Base-by-base conservation (phyloP, 2,113 vertebrate genomes). In the Loxodonta africana region DNA sequence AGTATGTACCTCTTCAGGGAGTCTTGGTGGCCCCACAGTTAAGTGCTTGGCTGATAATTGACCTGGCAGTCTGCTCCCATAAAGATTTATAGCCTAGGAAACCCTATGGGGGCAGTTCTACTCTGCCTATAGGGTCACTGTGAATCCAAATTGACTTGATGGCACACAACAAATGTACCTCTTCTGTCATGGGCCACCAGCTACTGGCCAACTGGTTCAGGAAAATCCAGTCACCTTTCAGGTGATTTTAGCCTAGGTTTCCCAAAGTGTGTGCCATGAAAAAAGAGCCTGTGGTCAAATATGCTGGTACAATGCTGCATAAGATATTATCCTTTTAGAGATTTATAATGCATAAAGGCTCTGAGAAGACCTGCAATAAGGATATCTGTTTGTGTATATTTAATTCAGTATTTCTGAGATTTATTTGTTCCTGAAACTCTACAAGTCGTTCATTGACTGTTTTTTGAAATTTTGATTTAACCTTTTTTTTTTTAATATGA, bases 401-500 rank as follows among this genome's bases (percentile, higher is more conserved):
- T 85, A 30, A 81, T 89, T 69, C 67, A 85, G 12, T 30, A 37
- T 90, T 92, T 97, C 48, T 77, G 84, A 92, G 71, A 44, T 21
- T 51, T 92, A 69, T 76, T 88, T 69, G 57, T 80, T 9, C 3
- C 4, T 57, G 46, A 33, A 93, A 89, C 10, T 5, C 26, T 93
- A 48, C 1, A 90, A 71, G 9, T 92, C 30, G 62, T 23, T 12
- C 41, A 65, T 3, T 65, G 60, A 91, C 78, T 62, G 20, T 2
- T 60, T 26, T 41, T 9, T 73, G n/a, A 23, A 81, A 81, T 74
- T 60, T 8, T 92, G 63, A 62, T 3, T 81, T 85, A 48, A 18
- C 21, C 21, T 76, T 2, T 83, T 86, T 95, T 21, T 90, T 90
- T 93, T 71, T 6, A 91, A 71, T 4, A 83, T 71, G 63, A 74